A percentile compares a stretch with the other conserved stretches of the same genome.
Conservation (phyloP, 64 coral and sea anemone species). For the Montipora efflorescens region DNA sequence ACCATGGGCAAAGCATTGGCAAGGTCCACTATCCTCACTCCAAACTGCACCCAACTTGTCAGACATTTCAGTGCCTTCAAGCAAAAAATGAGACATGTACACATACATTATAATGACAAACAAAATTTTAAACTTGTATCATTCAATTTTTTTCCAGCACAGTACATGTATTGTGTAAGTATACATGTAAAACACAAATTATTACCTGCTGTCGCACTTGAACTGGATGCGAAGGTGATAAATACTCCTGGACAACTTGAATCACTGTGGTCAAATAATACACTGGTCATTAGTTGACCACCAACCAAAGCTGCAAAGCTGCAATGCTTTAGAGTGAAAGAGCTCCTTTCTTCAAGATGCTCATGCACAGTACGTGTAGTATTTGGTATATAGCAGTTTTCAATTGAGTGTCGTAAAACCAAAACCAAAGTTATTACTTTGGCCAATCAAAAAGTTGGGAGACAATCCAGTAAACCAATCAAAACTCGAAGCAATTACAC, state of each 20-base stretch:
- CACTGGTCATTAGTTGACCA: too few relatives aligned
- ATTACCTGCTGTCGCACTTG: slow-evolving; percentile 44
- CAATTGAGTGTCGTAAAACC: too few relatives aligned
- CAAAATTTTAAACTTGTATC: not conserved
- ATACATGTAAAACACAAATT: not conserved
- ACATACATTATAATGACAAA: not conserved
- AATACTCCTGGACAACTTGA: slow-evolving; percentile 17
- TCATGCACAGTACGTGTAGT: too few relatives aligned
- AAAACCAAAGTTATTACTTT: too few relatives aligned
- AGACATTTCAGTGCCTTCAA: slow-evolving; percentile 84
- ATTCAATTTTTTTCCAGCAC: not conserved
- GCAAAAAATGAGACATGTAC: not conserved
- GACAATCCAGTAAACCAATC: too few relatives aligned
- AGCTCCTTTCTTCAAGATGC: too few relatives aligned
- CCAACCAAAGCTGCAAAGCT: too few relatives aligned
- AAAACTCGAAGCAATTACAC: too few relatives aligned
- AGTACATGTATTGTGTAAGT: not conserved
- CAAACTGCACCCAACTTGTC: slow-evolving; percentile 97
- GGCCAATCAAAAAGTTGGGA: too few relatives aligned
- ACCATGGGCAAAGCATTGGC: slow-evolving; percentile 39
- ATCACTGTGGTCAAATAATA: not conserved
- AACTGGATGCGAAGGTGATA: slow-evolving; percentile 1
- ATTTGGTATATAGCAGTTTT: too few relatives aligned
- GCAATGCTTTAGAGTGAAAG: too few relatives aligned
- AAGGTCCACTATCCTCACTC: slow-evolving; percentile 72